A percentile compares a stretch with the other conserved stretches of the same genome.
phyloP scores from a whole-genome alignment of 1,140 invertebrate genomes.

The Cydia pomonella region DNA sequence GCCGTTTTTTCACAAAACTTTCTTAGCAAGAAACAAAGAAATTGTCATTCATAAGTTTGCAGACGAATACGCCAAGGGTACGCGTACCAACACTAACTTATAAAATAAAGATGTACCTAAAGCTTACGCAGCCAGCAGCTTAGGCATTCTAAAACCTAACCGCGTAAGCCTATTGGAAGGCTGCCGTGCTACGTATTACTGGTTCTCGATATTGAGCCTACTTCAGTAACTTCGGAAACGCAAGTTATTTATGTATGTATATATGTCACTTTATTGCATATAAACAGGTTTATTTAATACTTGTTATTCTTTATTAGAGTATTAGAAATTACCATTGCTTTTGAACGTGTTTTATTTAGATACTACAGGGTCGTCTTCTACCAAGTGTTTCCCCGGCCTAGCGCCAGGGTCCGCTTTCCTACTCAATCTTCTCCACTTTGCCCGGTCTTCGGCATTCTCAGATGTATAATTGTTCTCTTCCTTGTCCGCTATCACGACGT shows the following conservation, averaged over 20 bases:
- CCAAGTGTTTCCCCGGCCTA: too few species aligned
- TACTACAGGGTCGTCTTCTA: too few species aligned
- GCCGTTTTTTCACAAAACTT: not conserved
- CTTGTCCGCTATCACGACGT: too few species aligned
- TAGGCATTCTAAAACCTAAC: not conserved
- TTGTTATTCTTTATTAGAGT: not conserved
- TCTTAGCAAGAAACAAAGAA: not conserved
- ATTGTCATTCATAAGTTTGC: not conserved
- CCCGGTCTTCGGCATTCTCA: too few species aligned
- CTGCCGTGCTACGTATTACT: conserved; percentile 15
- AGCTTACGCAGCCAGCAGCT: not conserved
- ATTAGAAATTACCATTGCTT: not conserved
- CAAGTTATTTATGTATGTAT: too few species aligned
- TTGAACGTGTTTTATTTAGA: not conserved
- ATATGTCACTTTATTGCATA: too few species aligned
- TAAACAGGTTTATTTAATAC: conserved; percentile 8
- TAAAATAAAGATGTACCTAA: conserved; percentile 15
- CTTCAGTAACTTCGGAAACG: not conserved
- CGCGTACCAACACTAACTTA: not conserved
- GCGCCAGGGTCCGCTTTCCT: too few species aligned
- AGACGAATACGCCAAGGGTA: not conserved
- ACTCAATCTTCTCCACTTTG: too few species aligned
- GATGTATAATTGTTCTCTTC: too few species aligned
- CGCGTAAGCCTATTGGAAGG: conserved; percentile 6
- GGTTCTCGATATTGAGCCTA: not conserved